Evolutionary conservation across 2,888 invertebrate species (phyloP).

Genomic region (Octonoba sinensis): DNA sequence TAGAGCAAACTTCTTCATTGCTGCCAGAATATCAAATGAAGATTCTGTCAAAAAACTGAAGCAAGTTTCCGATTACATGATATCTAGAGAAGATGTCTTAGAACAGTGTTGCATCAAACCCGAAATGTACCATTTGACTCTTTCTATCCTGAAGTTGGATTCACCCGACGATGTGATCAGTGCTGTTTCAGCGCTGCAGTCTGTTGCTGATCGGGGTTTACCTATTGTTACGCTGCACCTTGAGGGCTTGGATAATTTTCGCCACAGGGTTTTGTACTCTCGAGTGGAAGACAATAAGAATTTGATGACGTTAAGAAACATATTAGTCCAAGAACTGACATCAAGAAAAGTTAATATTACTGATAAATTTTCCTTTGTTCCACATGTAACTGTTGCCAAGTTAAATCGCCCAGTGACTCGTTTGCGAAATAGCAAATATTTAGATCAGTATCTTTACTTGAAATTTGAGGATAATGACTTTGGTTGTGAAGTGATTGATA

Average conservation of each 20-base stretch:
- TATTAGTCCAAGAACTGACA: slow-evolving; percentile 68
- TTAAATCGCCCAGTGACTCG: slow-evolving; percentile 69
- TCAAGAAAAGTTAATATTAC: slow-evolving; percentile 69
- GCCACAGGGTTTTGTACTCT: slow-evolving; percentile 71
- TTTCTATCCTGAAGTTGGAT: slow-evolving; percentile 71
- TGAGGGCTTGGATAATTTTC: slow-evolving; percentile 70
- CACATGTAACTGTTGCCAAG: slow-evolving; percentile 73
- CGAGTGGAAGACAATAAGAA: slow-evolving; percentile 69
- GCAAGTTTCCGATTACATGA: slow-evolving; percentile 69
- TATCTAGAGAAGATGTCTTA: slow-evolving; percentile 69
- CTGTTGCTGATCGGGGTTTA: slow-evolving; percentile 66
- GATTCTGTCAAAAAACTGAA: slow-evolving; percentile 68
- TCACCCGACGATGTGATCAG: slow-evolving; percentile 66
- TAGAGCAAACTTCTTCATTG: slow-evolving; percentile 69
- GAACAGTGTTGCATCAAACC: slow-evolving; percentile 69
- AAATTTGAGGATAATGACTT: slow-evolving; percentile 69
- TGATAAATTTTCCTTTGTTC: slow-evolving; percentile 72
- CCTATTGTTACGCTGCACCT: slow-evolving; percentile 67
- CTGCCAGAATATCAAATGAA: slow-evolving; percentile 70
- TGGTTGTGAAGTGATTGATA: slow-evolving; percentile 70
- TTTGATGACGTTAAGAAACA: slow-evolving; percentile 69
- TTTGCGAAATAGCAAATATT: slow-evolving; percentile 68
- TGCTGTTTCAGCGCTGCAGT: slow-evolving; percentile 49
- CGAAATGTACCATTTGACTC: slow-evolving; percentile 71
- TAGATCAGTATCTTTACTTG: slow-evolving; percentile 70